Evolutionary conservation across 2,113 vertebrate genomes (phyloP).

Genomic region (Electrona antarctica): DNA sequence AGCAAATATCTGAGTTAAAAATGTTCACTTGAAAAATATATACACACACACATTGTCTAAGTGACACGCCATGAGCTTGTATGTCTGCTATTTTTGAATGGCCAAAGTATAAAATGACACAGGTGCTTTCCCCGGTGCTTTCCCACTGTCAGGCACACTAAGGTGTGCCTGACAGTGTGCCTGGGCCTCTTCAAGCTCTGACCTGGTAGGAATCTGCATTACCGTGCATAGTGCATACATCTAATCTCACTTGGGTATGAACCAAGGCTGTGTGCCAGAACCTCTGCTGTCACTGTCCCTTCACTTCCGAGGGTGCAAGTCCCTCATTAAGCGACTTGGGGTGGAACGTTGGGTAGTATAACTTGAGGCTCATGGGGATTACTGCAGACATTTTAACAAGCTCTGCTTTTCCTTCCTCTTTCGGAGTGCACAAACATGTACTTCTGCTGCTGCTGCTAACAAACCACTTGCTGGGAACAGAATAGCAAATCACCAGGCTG

Average conservation of each 20-base stretch:
- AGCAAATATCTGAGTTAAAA: no score
- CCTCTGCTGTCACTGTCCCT: not conserved
- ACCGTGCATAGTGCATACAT: no score
- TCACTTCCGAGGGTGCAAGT: not conserved
- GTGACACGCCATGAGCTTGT: no score
- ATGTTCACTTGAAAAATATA: no score
- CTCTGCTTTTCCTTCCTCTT: conserved; percentile 14
- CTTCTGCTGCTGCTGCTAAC: conserved; percentile 30
- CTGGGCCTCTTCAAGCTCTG: not conserved
- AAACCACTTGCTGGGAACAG: conserved; percentile 2
- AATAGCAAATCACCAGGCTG: conserved; percentile 23
- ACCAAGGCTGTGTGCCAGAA: conserved; percentile 1
- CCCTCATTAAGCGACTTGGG: conserved; percentile 12
- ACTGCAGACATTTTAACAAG: conserved; percentile 22
- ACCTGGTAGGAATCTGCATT: conserved; percentile 5
- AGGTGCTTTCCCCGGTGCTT: no score
- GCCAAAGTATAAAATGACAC: no score
- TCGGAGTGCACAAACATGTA: conserved; percentile 16
- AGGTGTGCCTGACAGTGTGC: no score
- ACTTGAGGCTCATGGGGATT: not conserved
- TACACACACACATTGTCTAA: no score
- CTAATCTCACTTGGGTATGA: no score
- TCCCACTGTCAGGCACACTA: no score
- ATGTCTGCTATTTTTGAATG: no score
- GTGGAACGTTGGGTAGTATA: not conserved